Evolutionary conservation across 1,140 invertebrate species (phyloP), one percentile per base, ranked within the genome.

Genomic region (Camponotus floridanus): DNA sequence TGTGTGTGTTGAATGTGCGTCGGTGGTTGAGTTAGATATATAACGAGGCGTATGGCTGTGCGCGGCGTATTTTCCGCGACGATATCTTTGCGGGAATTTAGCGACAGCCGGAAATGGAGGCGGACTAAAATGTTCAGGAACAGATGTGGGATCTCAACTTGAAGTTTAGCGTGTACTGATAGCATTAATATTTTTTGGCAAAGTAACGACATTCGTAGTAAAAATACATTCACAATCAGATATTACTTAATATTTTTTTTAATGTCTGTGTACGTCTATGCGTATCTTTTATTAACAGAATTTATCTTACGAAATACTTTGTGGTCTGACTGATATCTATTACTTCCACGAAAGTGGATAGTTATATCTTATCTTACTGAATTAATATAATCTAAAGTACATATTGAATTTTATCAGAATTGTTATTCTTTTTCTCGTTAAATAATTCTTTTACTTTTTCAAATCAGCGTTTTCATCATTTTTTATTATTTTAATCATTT

Each of bases 41-140:
- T 65, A 78, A 78, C 76, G 61, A 67, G 61, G 31, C 31, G 21
- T 42, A 76, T 55, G 21, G 55, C 36, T 59, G 55, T 15, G 70
- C 55, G 33, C 39, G 73, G 18, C 15, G 62, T 70, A 61, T 70
- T 85, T 87, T 84, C 62, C 71, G 36, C 42, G 62, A 70, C 62
- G 21, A 48, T 86, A 81, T 81, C 78, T 59, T 61, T 39, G 42
- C 74, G 42, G 76, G 42, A 86, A 86, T 86, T 71, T 81, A 80
- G 51, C 45, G 79, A 71, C 79, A 26, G 67, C 51, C 76, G 76
- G 62, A 79, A 79, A 79, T 79, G 67, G 67, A 67, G 51, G 13
- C 79, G 67, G 42, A 21, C n/a, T 64, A 65, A 70, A 83, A 83
- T 68, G 45, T 83, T 21, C 45, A 42, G 39, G 13, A n/a, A 5